A percentile compares a stretch with the other conserved stretches of the same genome.
Conservation (phyloP, 2,888 invertebrate species). For the Syrphus vitripennis region DNA sequence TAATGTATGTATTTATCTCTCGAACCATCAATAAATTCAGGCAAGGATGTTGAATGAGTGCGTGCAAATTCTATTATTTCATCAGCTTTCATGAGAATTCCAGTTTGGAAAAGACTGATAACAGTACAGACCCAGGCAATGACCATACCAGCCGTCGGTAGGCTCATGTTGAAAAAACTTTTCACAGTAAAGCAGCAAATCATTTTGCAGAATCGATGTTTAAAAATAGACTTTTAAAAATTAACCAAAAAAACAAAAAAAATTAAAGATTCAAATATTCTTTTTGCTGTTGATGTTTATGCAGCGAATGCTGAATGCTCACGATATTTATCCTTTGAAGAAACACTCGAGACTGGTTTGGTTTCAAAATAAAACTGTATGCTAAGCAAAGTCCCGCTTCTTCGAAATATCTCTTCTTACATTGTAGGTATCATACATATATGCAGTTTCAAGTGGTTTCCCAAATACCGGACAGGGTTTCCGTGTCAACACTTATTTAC, state of each 20-base stretch:
- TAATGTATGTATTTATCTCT: background rate
- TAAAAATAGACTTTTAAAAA: no score
- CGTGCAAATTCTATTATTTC: background rate
- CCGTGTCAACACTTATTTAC: background rate
- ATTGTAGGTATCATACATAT: background rate
- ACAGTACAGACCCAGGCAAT: conserved; percentile 11
- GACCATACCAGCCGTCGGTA: conserved; percentile 14
- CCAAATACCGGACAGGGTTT: background rate
- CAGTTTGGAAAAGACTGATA: background rate
- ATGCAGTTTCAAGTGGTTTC: background rate
- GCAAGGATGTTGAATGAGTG: background rate
- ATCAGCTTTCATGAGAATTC: background rate
- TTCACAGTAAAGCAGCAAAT: conserved; percentile 22
- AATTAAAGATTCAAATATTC: background rate
- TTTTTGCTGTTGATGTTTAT: background rate
- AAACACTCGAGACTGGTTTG: background rate
- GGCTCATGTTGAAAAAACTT: conserved; percentile 4
- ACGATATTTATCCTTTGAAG: background rate
- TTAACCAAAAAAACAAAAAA: background rate
- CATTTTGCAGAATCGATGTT: background rate
- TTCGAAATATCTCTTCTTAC: background rate
- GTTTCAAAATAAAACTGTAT: background rate
- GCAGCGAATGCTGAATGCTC: background rate
- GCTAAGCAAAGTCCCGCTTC: background rate
- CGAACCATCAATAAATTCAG: background rate